Evolutionary conservation across 2,113 vertebrate genomes (phyloP), one percentile per base, ranked within the genome.

Genomic region (Sphyrna mokarran): DNA sequence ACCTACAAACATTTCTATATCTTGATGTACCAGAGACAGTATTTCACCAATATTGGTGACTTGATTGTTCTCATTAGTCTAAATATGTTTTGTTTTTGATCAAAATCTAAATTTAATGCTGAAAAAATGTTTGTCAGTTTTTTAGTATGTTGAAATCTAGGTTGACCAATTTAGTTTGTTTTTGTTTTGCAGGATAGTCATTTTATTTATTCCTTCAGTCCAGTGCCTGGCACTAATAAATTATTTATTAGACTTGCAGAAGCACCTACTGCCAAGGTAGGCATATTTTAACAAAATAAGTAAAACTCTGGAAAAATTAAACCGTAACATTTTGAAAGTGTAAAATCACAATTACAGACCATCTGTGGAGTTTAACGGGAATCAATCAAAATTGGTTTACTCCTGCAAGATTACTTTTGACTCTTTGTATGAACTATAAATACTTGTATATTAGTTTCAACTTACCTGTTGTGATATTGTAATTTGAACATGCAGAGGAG

Each of bases 131-230:
- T 1, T 95, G 20, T 94, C 1, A 91, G 0, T 1, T 40, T 86
- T 37, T 43, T 80, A 43, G 40, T 69, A 89, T 40, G 29, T 93
- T 96, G 43, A 0, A 63, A 93, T 66, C 89, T 66, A 61, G 7
- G 40, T 18, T 0, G 20, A 70, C 22, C 96, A 69, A 66, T 37
- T 69, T n/a, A 87, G 96, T 90, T 96, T n/a, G 0, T 0, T 96
- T 96, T 96, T 95, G 72, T 96, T 97, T 96, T 97, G 40, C 95
- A 99, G 99, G 99, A 99, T 11, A 99, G 98, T 97, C 98, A 99
- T 97, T 99, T 99, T 97, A 99, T 99, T 98, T 99, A 99, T 97
- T 99, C 99, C 76, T 99, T 99, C 97, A 99, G 98, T 96, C 99
- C 99, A 9, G 96, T 97, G 69, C 97, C 97, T 96, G 99, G 99